Percentiles rank a stretch among this genome's conserved stretches.
Evolutionary conservation across 2,797 vertebrate species (phyloP).

Genomic region (Echeneis naucrates): DNA sequence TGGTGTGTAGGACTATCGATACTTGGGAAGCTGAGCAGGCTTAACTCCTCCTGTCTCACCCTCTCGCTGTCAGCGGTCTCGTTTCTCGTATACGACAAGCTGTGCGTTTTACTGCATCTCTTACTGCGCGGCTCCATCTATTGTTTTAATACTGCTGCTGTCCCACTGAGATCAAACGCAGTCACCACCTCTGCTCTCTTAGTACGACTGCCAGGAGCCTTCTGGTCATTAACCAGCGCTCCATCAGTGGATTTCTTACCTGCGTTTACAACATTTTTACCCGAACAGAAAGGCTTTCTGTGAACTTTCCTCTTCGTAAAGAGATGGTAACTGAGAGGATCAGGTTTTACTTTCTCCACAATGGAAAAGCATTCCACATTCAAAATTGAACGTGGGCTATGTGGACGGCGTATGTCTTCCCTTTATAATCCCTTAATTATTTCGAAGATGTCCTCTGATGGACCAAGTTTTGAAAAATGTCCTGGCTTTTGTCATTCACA

Average conservation of each 20-base stretch:
- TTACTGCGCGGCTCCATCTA: slow-evolving; percentile 50
- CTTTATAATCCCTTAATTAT: not conserved
- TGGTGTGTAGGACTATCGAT: not conserved
- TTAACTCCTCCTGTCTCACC: not conserved
- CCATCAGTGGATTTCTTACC: slow-evolving; percentile 23
- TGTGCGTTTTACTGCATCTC: slow-evolving; percentile 60
- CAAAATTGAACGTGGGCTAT: too few species aligned
- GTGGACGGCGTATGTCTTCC: too few species aligned
- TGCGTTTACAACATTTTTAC: slow-evolving; percentile 37
- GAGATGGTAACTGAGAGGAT: not conserved
- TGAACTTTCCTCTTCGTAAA: not conserved
- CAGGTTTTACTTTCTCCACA: slow-evolving; percentile 3
- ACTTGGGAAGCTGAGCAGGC: not conserved
- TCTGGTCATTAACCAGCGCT: slow-evolving; percentile 50
- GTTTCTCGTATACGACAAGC: slow-evolving; percentile 22
- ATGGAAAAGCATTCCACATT: not conserved
- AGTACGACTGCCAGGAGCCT: slow-evolving; percentile 52
- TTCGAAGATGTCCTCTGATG: not conserved
- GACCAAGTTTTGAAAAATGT: not conserved
- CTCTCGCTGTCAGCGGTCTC: slow-evolving; percentile 32
- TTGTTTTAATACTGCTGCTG: slow-evolving; percentile 62
- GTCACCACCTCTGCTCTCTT: slow-evolving; percentile 38
- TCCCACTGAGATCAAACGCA: slow-evolving; percentile 74
- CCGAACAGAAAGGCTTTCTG: slow-evolving; percentile 39
- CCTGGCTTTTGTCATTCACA: not conserved